Percentiles rank a stretch among this genome's conserved stretches.
These are phyloP conservation scores for Pimephales promelas DNA, from an alignment of 2,113 vertebrate genomes.

Conservation along the genomic window DNA sequence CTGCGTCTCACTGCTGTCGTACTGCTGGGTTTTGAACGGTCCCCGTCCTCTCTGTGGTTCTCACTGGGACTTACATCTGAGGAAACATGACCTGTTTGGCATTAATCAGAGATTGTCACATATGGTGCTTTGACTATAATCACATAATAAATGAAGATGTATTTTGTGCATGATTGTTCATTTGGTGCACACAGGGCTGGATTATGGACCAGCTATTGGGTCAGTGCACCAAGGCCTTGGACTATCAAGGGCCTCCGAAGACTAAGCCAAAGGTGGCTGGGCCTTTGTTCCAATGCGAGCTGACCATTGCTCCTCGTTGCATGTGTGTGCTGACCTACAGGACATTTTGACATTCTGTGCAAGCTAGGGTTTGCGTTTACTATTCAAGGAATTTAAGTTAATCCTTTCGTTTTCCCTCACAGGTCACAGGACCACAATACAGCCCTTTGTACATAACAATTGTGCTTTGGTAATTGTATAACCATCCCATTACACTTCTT, in stretches of 20 bases:
- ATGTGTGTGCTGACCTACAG: neutral
- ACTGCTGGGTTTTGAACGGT: neutral
- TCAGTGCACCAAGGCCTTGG: neutral
- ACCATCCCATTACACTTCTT: neutral
- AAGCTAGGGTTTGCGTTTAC: neutral
- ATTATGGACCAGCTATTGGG: neutral
- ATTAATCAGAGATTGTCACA: neutral
- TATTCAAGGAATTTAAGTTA: neutral
- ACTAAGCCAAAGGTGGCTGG: neutral
- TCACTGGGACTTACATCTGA: constrained; percentile 27
- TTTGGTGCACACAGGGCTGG: neutral
- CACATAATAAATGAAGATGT: constrained; percentile 11
- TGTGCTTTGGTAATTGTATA: neutral
- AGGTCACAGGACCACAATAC: neutral
- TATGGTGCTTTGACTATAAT: constrained; percentile 20
- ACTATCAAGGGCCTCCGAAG: neutral
- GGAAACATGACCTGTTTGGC: constrained; percentile 34
- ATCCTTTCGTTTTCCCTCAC: neutral
- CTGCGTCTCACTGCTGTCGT: constrained; percentile 4
- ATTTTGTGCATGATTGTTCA: neutral
- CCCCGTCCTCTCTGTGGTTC: neutral
- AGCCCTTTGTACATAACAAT: neutral
- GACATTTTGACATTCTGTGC: neutral
- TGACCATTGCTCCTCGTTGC: neutral
- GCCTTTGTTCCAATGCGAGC: neutral